These are phyloP conservation scores for Bambusicola thoracicus DNA, from an alignment of 2,113 vertebrate species.

Conservation along the genomic window DNA sequence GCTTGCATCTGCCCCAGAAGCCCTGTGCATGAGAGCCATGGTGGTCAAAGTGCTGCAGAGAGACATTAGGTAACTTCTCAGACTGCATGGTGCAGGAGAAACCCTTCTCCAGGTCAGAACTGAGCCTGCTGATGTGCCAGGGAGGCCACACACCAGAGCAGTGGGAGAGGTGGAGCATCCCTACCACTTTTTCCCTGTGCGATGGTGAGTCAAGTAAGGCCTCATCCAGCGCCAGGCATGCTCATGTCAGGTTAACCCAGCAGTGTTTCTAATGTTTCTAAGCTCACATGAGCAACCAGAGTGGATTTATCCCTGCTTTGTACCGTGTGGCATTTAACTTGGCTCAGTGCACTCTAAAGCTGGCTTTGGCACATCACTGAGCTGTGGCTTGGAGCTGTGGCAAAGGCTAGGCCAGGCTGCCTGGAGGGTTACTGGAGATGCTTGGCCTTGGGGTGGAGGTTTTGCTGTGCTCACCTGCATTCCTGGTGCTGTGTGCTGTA, in stretches of 20 bases:
- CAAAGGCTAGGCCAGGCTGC: background rate
- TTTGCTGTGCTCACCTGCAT: background rate
- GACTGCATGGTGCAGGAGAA: background rate
- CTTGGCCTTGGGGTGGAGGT: background rate
- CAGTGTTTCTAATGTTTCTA: rapidly evolving
- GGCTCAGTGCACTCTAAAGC: background rate
- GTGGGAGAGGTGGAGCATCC: background rate
- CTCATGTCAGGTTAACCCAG: background rate
- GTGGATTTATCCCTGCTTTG: background rate
- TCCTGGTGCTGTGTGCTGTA: background rate
- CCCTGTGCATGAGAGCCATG: rapidly evolving
- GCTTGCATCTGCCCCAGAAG: background rate
- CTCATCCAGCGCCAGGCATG: rapidly evolving
- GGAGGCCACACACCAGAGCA: background rate
- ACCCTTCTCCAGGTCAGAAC: background rate
- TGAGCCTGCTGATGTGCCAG: background rate
- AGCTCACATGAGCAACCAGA: background rate
- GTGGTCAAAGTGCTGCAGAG: rapidly evolving
- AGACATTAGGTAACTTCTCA: background rate
- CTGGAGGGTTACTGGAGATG: background rate
- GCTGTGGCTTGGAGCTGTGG: background rate
- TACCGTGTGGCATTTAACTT: background rate
- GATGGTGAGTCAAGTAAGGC: rapidly evolving
- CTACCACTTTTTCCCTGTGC: background rate
- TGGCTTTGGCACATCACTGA: rapidly evolving